These are phyloP conservation scores for Andricus quercusramuli DNA, from an alignment of 2,888 invertebrate species.

Conservation along the genomic window DNA sequence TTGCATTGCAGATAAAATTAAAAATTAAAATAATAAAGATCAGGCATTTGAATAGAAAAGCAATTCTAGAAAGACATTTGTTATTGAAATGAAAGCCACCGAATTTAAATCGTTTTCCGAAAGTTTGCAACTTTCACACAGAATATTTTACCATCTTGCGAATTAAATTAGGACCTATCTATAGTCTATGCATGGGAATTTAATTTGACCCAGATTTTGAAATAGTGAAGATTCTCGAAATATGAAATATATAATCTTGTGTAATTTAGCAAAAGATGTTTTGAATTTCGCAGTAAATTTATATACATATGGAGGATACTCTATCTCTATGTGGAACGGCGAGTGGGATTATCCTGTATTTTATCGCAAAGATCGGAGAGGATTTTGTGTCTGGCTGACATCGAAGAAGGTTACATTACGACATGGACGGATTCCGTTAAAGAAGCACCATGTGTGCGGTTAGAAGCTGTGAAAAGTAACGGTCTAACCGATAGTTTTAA, in stretches of 20 bases:
- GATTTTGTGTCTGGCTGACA: slow-evolving; percentile 1
- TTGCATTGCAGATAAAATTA: too few species aligned
- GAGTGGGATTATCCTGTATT: neutral
- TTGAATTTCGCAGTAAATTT: neutral
- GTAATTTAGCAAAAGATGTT: neutral
- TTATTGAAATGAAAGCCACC: neutral
- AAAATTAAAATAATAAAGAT: too few species aligned
- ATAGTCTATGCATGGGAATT: neutral
- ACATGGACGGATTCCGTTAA: slow-evolving; percentile 15
- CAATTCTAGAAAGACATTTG: neutral
- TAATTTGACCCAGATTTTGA: neutral
- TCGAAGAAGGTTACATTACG: neutral
- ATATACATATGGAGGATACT: neutral
- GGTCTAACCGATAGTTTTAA: slow-evolving; percentile 14
- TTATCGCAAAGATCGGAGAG: too few species aligned
- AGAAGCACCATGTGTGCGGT: slow-evolving; percentile 9
- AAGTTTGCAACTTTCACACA: slow-evolving; percentile 17
- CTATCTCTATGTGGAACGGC: neutral
- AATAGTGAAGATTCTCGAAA: neutral
- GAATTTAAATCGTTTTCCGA: neutral
- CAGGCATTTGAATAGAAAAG: neutral
- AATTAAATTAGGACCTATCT: slow-evolving; percentile 5
- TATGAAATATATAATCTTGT: too few species aligned
- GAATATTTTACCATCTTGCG: slow-evolving; percentile 1
- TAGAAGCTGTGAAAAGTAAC: slow-evolving; percentile 16